phyloP scores from a whole-genome alignment of 2,888 invertebrate species.

The Drosophila greeni region DNA sequence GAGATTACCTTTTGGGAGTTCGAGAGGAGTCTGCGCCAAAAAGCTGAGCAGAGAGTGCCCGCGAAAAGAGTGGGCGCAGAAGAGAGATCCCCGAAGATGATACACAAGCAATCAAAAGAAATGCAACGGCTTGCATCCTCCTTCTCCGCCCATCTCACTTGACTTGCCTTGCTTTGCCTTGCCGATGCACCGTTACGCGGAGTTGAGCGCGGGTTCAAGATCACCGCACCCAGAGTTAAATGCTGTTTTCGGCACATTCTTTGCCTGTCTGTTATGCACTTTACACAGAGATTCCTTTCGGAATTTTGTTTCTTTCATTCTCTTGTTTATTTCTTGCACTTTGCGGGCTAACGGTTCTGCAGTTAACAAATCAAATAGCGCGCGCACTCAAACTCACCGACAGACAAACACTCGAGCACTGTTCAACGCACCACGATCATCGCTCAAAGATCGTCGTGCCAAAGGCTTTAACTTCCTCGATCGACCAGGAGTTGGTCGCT shows the following conservation, averaged over 20 bases:
- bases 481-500: constrained; percentile 18
- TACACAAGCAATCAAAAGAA: constrained; percentile 74
- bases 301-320: constrained; percentile 29
- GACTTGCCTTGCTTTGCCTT: constrained; percentile 52
- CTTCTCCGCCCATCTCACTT: constrained; percentile 40
- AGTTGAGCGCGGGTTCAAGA: constrained; percentile 65
- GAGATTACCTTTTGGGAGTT: constrained; percentile 66
- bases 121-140: constrained; percentile 52
- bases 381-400: constrained; percentile 37
- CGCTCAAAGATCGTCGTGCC: constrained; percentile 23
- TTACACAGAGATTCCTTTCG: constrained; percentile 53
- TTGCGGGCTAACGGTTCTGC: constrained; percentile 55
- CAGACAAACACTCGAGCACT: constrained; percentile 44
- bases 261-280: constrained; percentile 59
- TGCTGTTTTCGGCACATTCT: constrained; percentile 54
- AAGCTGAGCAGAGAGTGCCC: constrained; percentile 45
- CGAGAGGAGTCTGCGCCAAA: constrained; percentile 52
- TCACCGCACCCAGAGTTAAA: constrained; percentile 64
- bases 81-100: constrained; percentile 64
- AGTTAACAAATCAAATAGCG: constrained; percentile 58
- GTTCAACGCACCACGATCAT: constrained; percentile 40
- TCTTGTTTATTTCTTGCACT: constrained; percentile 18
- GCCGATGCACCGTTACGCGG: constrained; percentile 61
- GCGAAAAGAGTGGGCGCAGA: constrained; percentile 54
- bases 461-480: constrained; percentile 20